phyloP scores from a whole-genome alignment of 2,797 vertebrate genomes.

The Euphonia xanthogaster region DNA sequence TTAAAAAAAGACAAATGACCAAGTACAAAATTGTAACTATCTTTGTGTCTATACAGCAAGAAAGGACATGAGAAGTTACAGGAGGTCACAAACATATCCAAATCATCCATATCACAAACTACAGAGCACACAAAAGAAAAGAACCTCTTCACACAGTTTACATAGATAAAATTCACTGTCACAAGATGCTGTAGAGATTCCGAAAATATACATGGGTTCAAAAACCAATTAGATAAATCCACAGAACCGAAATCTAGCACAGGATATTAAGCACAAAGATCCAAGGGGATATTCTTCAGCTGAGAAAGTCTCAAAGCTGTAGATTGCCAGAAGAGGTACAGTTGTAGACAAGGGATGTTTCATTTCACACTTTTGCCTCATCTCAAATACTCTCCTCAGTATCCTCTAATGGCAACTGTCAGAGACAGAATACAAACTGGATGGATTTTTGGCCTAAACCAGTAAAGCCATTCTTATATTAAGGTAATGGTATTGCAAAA shows the following conservation, averaged over 20 bases:
- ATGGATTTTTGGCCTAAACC: constrained; percentile 39
- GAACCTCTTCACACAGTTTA: constrained; percentile 1
- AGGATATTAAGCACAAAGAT: constrained; percentile 14
- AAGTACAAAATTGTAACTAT: not conserved
- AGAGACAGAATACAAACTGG: constrained; percentile 5
- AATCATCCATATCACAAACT: not conserved
- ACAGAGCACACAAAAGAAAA: not conserved
- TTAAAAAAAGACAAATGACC: constrained; percentile 18
- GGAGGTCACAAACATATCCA: not conserved
- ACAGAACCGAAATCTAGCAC: not conserved
- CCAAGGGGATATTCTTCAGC: not conserved
- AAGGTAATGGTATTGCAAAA: constrained; percentile 30
- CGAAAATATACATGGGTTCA: not conserved
- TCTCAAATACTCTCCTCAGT: not conserved
- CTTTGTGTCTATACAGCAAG: not conserved
- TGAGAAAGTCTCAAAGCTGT: constrained; percentile 37
- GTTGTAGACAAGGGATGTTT: not conserved
- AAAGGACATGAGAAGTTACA: not conserved
- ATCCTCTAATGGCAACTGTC: constrained; percentile 1
- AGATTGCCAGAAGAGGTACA: constrained; percentile 24
- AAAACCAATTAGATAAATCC: not conserved
- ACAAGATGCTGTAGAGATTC: constrained; percentile 3
- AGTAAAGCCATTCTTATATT: not conserved
- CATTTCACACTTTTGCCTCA: not conserved
- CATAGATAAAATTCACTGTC: constrained; percentile 36